Percentiles rank a stretch among this genome's conserved stretches.
Conservation (phyloP, 2,888 invertebrate genomes). For the Drosophila robusta region DNA sequence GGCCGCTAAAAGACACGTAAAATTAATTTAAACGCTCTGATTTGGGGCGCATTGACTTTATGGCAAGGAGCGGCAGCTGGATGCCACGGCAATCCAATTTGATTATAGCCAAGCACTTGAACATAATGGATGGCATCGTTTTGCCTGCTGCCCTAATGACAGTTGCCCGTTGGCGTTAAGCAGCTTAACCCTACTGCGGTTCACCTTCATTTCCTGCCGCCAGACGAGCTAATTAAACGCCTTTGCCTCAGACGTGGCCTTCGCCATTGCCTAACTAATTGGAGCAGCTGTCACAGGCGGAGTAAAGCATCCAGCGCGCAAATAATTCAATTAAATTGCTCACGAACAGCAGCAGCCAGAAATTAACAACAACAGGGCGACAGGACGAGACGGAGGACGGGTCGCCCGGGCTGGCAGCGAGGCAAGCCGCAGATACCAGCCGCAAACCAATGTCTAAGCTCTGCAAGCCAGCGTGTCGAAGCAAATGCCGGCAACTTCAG, state of each 20-base stretch:
- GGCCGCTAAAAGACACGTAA: slow-evolving; percentile 36
- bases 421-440: slow-evolving; percentile 49
- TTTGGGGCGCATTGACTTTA: slow-evolving; percentile 32
- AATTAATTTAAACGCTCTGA: slow-evolving; percentile 66
- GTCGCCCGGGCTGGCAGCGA: slow-evolving; percentile 14
- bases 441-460: slow-evolving; percentile 43
- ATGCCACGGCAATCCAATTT: slow-evolving; percentile 58
- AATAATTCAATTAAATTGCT: slow-evolving; percentile 77
- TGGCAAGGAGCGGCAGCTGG: slow-evolving; percentile 8
- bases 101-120: slow-evolving; percentile 46
- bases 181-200: slow-evolving; percentile 72
- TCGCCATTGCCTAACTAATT: slow-evolving; percentile 63
- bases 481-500: slow-evolving; percentile 36
- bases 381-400: neutral
- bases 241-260: slow-evolving; percentile 43
- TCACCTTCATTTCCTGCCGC: slow-evolving; percentile 49
- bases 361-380: slow-evolving; percentile 20
- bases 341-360: slow-evolving; percentile 41
- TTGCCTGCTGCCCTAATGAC: slow-evolving; percentile 30
- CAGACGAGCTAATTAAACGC: slow-evolving; percentile 71
- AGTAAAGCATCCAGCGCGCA: slow-evolving; percentile 47
- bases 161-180: slow-evolving; percentile 46
- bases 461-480: slow-evolving; percentile 32
- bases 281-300: slow-evolving; percentile 67
- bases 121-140: slow-evolving; percentile 53